Conservation (phyloP, 2,888 invertebrate species). For the Apamea monoglypha region DNA sequence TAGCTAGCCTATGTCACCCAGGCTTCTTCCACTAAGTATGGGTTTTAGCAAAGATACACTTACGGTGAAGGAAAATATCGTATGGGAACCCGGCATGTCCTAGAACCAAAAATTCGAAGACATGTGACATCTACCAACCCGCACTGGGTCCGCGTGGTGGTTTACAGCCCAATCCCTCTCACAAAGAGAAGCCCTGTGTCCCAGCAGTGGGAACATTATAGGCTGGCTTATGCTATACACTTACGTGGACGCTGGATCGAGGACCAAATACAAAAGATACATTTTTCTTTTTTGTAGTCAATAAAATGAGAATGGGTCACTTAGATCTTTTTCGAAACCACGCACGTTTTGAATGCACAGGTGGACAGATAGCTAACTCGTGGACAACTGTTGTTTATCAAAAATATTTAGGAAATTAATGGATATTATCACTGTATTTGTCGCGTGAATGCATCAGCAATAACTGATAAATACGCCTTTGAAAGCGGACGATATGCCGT, state of each 20-base stretch:
- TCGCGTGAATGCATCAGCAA: neutral
- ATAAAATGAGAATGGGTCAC: neutral
- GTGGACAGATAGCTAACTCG: neutral
- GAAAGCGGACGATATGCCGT: conserved; percentile 3
- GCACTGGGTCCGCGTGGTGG: too few species aligned
- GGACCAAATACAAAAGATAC: conserved; percentile 32
- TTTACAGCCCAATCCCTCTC: too few species aligned
- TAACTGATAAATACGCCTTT: neutral
- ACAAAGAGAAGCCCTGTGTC: too few species aligned
- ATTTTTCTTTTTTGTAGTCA: neutral
- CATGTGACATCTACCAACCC: too few species aligned
- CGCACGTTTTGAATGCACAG: conserved; percentile 6
- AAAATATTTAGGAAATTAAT: conserved; percentile 7
- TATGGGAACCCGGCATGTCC: too few species aligned
- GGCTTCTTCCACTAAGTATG: too few species aligned
- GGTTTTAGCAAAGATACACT: too few species aligned
- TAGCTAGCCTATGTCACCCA: neutral
- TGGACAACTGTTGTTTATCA: neutral
- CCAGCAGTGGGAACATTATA: too few species aligned
- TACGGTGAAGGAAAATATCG: too few species aligned
- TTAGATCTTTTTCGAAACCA: neutral
- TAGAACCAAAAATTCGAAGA: too few species aligned
- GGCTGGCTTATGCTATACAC: neutral
- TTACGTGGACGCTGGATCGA: conserved; percentile 30
- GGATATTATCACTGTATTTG: conserved; percentile 3